phyloP scores from a whole-genome alignment of 2,797 vertebrate species.

The Halcyon smyrnensis region DNA sequence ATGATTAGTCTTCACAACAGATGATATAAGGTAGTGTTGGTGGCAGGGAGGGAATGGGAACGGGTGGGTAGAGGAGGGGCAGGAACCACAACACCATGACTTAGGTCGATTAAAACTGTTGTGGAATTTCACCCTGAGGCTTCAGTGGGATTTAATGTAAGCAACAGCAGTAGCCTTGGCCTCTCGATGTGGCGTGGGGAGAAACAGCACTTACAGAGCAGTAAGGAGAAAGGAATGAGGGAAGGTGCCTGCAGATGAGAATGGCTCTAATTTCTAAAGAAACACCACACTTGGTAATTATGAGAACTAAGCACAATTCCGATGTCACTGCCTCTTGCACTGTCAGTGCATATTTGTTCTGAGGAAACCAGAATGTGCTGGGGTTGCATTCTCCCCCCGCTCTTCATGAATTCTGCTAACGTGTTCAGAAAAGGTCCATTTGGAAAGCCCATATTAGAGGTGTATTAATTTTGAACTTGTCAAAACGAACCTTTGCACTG shows the following conservation, averaged over 20 bases:
- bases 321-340: not conserved
- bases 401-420: slow-evolving; percentile 26
- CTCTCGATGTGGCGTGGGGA: slow-evolving; percentile 5
- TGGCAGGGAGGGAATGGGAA: slow-evolving; percentile 1
- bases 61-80: slow-evolving; percentile 25
- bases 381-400: slow-evolving; percentile 19
- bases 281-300: slow-evolving; percentile 27
- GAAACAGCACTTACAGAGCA: slow-evolving; percentile 13
- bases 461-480: slow-evolving; percentile 32
- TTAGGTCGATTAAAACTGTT: slow-evolving; percentile 35
- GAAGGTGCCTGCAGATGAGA: slow-evolving; percentile 45
- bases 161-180: not conserved
- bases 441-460: slow-evolving; percentile 40
- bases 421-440: slow-evolving; percentile 7
- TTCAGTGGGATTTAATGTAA: slow-evolving; percentile 15
- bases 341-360: slow-evolving; percentile 27
- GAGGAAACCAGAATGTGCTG: slow-evolving; percentile 60
- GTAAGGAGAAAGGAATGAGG: slow-evolving; percentile 61
- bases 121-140: slow-evolving; percentile 54
- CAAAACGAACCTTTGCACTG: not conserved
- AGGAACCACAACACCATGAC: slow-evolving; percentile 36
- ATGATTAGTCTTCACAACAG: not conserved
- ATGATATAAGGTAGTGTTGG: not conserved
- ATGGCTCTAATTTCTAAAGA: slow-evolving; percentile 12
- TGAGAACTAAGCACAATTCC: slow-evolving; percentile 5